Evolutionary conservation across 1,140 invertebrate genomes (phyloP).

Genomic region (Temnothorax nylanderi): DNA sequence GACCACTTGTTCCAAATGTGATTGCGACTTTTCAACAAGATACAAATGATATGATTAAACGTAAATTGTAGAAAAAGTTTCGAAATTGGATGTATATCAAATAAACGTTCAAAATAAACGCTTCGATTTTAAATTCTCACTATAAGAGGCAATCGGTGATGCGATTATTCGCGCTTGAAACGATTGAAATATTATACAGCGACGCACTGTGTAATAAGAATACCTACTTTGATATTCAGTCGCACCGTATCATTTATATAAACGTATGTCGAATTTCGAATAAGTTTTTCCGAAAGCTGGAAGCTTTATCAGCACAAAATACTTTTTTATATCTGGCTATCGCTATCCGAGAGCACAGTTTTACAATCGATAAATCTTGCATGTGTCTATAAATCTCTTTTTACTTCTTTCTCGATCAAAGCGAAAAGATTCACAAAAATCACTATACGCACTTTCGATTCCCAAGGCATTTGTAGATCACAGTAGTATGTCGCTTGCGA

Average conservation of each 20-base stretch:
- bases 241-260: not conserved
- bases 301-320: not conserved
- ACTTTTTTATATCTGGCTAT: not conserved
- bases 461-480: conserved; percentile 53
- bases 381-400: not conserved
- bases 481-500: conserved; percentile 55
- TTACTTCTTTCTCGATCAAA: not conserved
- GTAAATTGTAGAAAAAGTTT: conserved; percentile 10
- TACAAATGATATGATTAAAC: not conserved
- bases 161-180: conserved; percentile 1
- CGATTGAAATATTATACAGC: conserved; percentile 8
- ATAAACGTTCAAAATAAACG: conserved; percentile 7
- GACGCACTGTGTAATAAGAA: not conserved
- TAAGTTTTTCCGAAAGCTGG: not conserved
- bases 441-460: conserved; percentile 27
- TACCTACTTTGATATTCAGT: conserved; percentile 11
- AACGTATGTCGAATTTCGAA: not conserved
- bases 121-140: conserved; percentile 5
- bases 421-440: conserved; percentile 3
- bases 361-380: not conserved
- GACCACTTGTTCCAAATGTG: not conserved
- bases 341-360: not conserved
- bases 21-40: not conserved
- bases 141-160: not conserved
- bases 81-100: not conserved